Conservation (phyloP, 2,797 vertebrate genomes). For the Hirundo rustica region DNA sequence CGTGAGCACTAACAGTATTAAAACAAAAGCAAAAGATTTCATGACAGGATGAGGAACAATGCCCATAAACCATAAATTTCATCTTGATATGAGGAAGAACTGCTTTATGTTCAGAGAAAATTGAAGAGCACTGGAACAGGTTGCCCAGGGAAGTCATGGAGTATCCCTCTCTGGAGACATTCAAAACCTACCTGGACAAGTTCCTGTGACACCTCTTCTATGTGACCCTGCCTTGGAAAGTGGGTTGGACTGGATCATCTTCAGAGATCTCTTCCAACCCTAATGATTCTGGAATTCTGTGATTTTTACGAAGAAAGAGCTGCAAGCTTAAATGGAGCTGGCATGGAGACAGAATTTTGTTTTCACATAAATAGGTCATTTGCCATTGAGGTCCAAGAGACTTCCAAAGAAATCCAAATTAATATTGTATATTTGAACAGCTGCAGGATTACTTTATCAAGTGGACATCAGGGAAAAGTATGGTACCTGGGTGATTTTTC, state of each 20-base stretch:
- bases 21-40: background rate
- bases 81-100: background rate
- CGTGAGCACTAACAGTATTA: background rate
- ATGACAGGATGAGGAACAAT: background rate
- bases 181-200: background rate
- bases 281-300: background rate
- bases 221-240: background rate
- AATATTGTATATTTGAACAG: background rate
- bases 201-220: background rate
- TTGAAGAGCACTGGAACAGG: background rate
- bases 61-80: background rate
- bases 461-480: background rate
- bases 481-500: background rate
- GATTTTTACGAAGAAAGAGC: background rate
- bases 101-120: background rate
- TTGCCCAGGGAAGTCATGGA: background rate
- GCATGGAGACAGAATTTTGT: background rate
- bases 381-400: rapidly evolving
- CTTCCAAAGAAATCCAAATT: background rate
- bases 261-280: background rate
- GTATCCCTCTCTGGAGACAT: background rate
- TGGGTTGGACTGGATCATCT: background rate
- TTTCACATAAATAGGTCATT: background rate
- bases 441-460: background rate
- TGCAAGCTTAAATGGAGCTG: background rate